These are phyloP conservation scores for Nymphalis c-album DNA, from an alignment of 2,888 invertebrate genomes.

Conservation along the genomic window DNA sequence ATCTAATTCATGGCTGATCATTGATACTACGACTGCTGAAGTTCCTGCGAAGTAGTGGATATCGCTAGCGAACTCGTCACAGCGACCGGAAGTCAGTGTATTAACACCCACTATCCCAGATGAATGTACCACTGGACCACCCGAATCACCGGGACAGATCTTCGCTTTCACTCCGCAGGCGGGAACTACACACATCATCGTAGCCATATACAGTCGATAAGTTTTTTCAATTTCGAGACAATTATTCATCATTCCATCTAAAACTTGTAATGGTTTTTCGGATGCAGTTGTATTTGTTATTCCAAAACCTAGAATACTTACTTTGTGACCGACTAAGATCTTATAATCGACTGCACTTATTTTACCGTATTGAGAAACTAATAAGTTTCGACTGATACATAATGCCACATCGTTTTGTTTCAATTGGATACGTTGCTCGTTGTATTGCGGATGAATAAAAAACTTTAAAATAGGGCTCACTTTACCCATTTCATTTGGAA, in stretches of 20 bases:
- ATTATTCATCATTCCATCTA: not conserved
- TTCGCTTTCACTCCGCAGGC: not conserved
- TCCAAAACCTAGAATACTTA: not conserved
- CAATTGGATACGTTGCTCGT: not conserved
- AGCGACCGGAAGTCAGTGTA: too few relatives aligned
- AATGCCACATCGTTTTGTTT: not conserved
- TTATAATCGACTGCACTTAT: slow-evolving; percentile 7
- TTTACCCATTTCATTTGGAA: slow-evolving; percentile 8
- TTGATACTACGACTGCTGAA: too few relatives aligned
- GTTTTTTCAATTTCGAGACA: not conserved
- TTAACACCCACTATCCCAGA: not conserved
- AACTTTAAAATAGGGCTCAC: not conserved
- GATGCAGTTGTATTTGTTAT: not conserved
- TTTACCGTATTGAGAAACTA: slow-evolving; percentile 3
- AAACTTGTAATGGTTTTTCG: not conserved
- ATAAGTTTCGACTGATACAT: not conserved
- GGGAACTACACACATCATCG: slow-evolving; percentile 1
- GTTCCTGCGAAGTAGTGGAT: too few relatives aligned
- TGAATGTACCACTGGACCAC: slow-evolving; percentile 8
- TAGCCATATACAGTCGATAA: not conserved
- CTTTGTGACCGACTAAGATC: slow-evolving; percentile 7
- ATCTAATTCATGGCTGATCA: not conserved
- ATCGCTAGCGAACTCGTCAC: too few relatives aligned
- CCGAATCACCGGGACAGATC: not conserved
- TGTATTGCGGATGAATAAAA: slow-evolving; percentile 1